Base-by-base conservation (phyloP, 2,888 invertebrate genomes). In the Morinoia aosen region DNA sequence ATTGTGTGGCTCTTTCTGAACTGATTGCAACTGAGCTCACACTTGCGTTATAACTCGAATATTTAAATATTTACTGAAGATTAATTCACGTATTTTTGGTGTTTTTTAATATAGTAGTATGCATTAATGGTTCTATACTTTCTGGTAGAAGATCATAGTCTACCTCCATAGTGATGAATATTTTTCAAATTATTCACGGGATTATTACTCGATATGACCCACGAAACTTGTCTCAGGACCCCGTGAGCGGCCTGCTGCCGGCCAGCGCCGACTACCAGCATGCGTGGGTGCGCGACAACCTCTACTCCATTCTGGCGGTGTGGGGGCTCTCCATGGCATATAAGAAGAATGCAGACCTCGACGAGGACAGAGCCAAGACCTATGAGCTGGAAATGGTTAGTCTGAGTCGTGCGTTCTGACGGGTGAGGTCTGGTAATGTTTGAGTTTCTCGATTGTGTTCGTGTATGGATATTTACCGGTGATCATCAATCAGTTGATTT, bases 291-390 rank as follows among this genome's bases (percentile, higher is more conserved):
- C 98, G 99, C 95, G 99, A 99, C 97, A 99, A 99, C 97, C 98
- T 99, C 1, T 99, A 99, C 97, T 99, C 99, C 97, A 99, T 99
- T 97, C 97, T 99, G 97, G 99, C 99, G 25, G 99, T 99, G 58
- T 99, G 99, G 99, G 99, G 99, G 0, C 98, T 99, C 33, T 99
- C 99, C 0, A 98, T 99, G 98, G 99, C 99, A 0, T 99, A 99
- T 97, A 99, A 99, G 97, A 99, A 99, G 97, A 99, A 99, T 97
- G 99, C 99, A 0, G 99, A 99, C 97, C 98, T 99, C 97, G 99
- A 99, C 97, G 99, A 99, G 97, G 99, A 99, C 97, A 98, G 99
- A 96, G 99, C 99, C 10, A 99, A 99, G 97, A 99, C 99, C 0
- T 99, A 99, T 97, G 99, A 99, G 97, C 98, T 99, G 58, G 99